phyloP scores from a whole-genome alignment of 2,797 vertebrate species.

The Euthynnus affinis region DNA sequence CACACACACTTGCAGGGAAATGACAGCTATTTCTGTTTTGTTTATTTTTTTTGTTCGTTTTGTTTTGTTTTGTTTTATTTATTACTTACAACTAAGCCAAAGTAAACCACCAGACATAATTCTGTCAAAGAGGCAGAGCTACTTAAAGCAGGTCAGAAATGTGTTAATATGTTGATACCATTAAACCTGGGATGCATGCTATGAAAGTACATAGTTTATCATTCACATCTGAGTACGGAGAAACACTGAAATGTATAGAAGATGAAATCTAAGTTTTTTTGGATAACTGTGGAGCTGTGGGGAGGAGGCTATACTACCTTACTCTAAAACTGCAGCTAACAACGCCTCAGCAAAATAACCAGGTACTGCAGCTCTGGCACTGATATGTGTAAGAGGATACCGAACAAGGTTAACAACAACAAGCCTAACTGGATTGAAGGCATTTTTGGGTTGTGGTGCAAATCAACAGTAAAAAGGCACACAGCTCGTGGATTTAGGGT shows the following conservation, averaged over 20 bases:
- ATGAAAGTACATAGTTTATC: slow-evolving; percentile 64
- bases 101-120: slow-evolving; percentile 34
- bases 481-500: slow-evolving; percentile 79
- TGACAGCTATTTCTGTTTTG: slow-evolving; percentile 2
- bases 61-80: background rate
- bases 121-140: slow-evolving; percentile 34
- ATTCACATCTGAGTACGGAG: slow-evolving; percentile 54
- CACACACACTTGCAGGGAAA: slow-evolving; percentile 31
- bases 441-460: slow-evolving; percentile 84
- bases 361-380: slow-evolving; percentile 52
- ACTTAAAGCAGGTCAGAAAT: slow-evolving; percentile 46
- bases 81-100: slow-evolving; percentile 39
- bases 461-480: slow-evolving; percentile 83
- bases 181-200: slow-evolving; percentile 68
- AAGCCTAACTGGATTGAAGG: slow-evolving; percentile 75
- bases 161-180: slow-evolving; percentile 50
- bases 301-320: slow-evolving; percentile 54
- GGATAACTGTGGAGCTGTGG: slow-evolving; percentile 34
- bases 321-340: slow-evolving; percentile 61
- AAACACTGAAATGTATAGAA: slow-evolving; percentile 46
- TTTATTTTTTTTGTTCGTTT: too few species aligned
- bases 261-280: slow-evolving; percentile 31
- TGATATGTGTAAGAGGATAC: slow-evolving; percentile 53
- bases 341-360: slow-evolving; percentile 51
- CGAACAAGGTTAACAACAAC: slow-evolving; percentile 43